A percentile compares a stretch with the other conserved stretches of the same genome.
These are phyloP conservation scores for Danionella cerebrum DNA, from an alignment of 2,113 vertebrate species.

Conservation along the genomic window DNA sequence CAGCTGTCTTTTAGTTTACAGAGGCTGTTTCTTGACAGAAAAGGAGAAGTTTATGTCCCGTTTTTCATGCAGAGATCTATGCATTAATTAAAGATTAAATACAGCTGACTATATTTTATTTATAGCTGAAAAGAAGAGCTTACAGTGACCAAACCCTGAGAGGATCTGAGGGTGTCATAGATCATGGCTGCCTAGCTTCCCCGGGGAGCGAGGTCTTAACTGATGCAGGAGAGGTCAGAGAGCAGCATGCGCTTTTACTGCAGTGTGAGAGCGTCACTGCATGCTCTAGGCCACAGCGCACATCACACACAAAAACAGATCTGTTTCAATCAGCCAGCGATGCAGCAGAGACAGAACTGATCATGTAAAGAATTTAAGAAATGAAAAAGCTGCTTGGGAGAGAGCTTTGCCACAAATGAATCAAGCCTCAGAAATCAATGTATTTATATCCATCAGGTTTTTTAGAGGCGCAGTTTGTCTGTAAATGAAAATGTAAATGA, in stretches of 20 bases:
- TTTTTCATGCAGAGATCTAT: too few species aligned
- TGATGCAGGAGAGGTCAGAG: conserved; percentile 5
- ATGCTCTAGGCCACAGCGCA: conserved; percentile 17
- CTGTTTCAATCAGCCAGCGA: conserved; percentile 12
- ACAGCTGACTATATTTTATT: too few species aligned
- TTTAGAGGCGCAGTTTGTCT: background rate
- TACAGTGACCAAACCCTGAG: conserved; percentile 3
- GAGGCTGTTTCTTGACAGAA: too few species aligned
- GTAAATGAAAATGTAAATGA: background rate
- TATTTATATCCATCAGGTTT: background rate
- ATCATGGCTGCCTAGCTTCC: background rate
- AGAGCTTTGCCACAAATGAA: background rate
- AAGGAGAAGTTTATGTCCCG: too few species aligned
- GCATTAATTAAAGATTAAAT: too few species aligned
- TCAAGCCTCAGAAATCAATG: background rate
- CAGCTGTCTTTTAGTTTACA: too few species aligned
- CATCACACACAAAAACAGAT: conserved; percentile 5
- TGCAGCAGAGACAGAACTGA: background rate
- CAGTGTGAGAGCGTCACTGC: background rate
- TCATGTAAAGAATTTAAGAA: background rate
- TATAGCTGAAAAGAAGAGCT: too few species aligned
- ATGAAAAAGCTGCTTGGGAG: background rate
- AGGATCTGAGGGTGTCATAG: conserved; percentile 13
- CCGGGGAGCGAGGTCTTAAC: background rate
- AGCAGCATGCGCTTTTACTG: conserved; percentile 3